Conservation (phyloP, 2,797 vertebrate genomes). For the Rhinoraja longicauda region DNA sequence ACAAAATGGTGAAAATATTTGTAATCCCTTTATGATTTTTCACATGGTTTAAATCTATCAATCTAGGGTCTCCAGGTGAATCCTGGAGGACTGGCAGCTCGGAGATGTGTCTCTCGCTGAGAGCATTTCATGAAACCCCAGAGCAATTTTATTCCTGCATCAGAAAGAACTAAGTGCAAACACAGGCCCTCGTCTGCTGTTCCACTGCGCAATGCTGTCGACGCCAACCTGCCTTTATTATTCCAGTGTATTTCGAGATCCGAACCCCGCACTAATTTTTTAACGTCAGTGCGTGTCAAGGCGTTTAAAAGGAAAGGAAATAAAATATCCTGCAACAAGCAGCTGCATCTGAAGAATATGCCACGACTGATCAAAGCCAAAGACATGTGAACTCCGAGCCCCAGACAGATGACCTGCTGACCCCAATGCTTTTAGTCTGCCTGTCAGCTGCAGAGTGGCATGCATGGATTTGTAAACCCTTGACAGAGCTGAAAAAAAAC, state of each 20-base stretch:
- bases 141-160: background rate
- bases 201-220: background rate
- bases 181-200: background rate
- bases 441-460: conserved; percentile 27
- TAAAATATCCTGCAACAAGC: background rate
- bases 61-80: background rate
- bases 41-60: background rate
- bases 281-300: background rate
- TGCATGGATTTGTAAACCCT: background rate
- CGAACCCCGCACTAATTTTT: background rate
- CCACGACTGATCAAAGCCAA: conserved; percentile 26
- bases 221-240: background rate
- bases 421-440: conserved; percentile 36
- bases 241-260: background rate
- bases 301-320: background rate
- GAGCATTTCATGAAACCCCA: background rate
- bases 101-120: background rate
- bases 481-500: background rate
- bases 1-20: background rate
- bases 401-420: conserved; percentile 33
- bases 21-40: background rate
- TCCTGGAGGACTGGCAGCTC: background rate
- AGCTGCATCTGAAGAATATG: conserved; percentile 27
- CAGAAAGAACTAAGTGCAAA: background rate
- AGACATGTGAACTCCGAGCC: background rate